phyloP scores from a whole-genome alignment of 2,888 invertebrate genomes.

The Andrena camellia region DNA sequence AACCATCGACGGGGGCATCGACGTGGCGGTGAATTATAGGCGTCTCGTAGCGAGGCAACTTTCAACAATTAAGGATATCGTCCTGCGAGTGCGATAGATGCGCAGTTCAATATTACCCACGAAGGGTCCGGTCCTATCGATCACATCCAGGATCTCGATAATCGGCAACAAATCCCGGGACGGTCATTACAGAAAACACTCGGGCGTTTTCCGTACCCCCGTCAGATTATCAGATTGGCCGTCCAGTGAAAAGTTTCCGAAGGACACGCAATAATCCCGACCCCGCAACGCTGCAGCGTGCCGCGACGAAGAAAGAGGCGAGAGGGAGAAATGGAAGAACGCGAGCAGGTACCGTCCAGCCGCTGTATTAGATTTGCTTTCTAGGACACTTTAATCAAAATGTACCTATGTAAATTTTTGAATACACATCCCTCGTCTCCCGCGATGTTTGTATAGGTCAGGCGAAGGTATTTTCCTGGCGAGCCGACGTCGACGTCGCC shows the following conservation, averaged over 20 bases:
- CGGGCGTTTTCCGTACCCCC: constrained; percentile 58
- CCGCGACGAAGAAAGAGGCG: constrained; percentile 27
- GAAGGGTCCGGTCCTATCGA: too few relatives aligned
- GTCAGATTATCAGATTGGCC: constrained; percentile 53
- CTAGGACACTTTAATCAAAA: constrained; percentile 85
- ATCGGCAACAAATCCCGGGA: constrained; percentile 58
- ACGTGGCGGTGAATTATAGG: not conserved
- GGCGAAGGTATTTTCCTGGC: constrained; percentile 83
- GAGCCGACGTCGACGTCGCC: constrained; percentile 65
- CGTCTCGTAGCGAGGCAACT: not conserved
- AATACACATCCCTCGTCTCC: constrained; percentile 84
- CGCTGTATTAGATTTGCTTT: constrained; percentile 84
- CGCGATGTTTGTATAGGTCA: constrained; percentile 85
- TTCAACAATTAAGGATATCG: not conserved
- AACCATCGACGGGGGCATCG: not conserved
- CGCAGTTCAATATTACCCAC: too few relatives aligned
- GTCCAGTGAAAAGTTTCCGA: constrained; percentile 64
- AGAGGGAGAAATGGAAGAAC: constrained; percentile 31
- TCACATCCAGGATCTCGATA: too few relatives aligned
- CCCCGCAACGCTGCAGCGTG: constrained; percentile 28
- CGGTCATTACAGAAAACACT: constrained; percentile 59
- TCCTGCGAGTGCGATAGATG: not conserved
- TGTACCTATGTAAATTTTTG: constrained; percentile 86
- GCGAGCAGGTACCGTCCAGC: constrained; percentile 55
- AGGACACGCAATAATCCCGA: constrained; percentile 71